Conservation (phyloP, 2,797 vertebrate genomes). For the Apodemus agrarius region DNA sequence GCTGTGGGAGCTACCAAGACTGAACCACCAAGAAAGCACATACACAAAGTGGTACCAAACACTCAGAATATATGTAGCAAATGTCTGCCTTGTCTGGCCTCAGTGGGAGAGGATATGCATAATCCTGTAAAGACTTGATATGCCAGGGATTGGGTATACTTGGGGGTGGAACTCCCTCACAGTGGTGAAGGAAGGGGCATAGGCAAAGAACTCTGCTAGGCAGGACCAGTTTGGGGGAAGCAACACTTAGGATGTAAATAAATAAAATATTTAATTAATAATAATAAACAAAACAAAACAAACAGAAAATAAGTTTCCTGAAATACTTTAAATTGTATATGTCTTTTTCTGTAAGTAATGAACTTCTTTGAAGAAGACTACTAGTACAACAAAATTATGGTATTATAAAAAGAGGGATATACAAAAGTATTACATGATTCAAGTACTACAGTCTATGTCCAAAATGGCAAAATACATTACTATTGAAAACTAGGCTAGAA, state of each 20-base stretch:
- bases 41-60: neutral
- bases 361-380: neutral
- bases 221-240: neutral
- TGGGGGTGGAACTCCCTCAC: neutral
- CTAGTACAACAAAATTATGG: neutral
- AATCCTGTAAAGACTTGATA: neutral
- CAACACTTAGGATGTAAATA: neutral
- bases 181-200: neutral
- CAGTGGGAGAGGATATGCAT: neutral
- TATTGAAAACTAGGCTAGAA: conserved; percentile 25
- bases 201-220: neutral
- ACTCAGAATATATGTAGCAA: neutral
- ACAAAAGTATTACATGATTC: neutral
- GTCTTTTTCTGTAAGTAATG: neutral
- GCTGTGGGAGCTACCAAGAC: neutral
- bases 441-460: neutral
- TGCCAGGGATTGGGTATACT: fast-evolving
- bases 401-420: neutral
- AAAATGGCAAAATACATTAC: neutral
- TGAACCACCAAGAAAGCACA: neutral
- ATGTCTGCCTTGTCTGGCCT: neutral
- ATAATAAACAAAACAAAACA: neutral
- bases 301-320: neutral
- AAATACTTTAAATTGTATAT: neutral
- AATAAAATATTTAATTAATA: neutral